phyloP scores from a whole-genome alignment of 1,140 invertebrate species.

The Archivesica marissinica region DNA sequence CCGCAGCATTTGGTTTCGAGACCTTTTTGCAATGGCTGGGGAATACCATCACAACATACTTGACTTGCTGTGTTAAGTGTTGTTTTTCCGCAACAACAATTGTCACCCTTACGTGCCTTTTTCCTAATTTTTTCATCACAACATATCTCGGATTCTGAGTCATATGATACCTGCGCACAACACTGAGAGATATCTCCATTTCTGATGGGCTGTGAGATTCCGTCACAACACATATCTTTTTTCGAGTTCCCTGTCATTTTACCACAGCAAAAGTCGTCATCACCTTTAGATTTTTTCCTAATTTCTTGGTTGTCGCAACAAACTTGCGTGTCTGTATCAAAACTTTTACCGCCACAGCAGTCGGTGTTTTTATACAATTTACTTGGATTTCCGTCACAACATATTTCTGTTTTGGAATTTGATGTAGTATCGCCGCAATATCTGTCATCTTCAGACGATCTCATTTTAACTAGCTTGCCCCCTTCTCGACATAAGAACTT shows the following conservation, averaged over 20 bases:
- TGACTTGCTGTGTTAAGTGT: conserved; percentile 40
- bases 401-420: conserved; percentile 46
- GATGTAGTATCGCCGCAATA: conserved; percentile 51
- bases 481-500: conserved; percentile 35
- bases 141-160: conserved; percentile 39
- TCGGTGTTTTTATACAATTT: conserved; percentile 23
- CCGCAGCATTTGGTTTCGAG: conserved; percentile 58
- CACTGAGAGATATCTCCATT: conserved; percentile 36
- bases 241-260: conserved; percentile 46
- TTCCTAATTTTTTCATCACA: conserved; percentile 13
- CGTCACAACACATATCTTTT: conserved; percentile 53
- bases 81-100: conserved; percentile 53
- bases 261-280: conserved; percentile 49
- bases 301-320: conserved; percentile 55
- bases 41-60: conserved; percentile 44
- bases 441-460: conserved; percentile 42
- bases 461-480: conserved; percentile 10
- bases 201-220: conserved; percentile 15
- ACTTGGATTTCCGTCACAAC: conserved; percentile 47
- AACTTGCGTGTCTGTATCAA: conserved; percentile 20
- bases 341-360: conserved; percentile 49
- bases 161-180: conserved; percentile 45
- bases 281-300: conserved; percentile 24
- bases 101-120: conserved; percentile 44
- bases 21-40: conserved; percentile 45